Conservation (phyloP, 2,888 invertebrate species). For the Cephus nigrinus region DNA sequence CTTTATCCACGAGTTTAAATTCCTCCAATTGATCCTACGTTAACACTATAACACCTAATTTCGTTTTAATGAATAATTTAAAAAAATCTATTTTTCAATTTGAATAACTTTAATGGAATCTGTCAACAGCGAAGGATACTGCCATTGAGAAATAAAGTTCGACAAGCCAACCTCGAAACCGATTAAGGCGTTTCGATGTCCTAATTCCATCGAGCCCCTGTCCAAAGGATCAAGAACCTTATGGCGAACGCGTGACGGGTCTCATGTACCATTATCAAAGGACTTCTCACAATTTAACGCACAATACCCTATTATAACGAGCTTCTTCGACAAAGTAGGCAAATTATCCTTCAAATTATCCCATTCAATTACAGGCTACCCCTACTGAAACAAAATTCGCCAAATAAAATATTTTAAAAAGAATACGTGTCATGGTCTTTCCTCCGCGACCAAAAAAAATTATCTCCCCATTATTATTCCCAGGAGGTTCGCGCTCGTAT, state of each 20-base stretch:
- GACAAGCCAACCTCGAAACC: background rate
- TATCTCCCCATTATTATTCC: background rate
- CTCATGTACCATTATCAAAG: background rate
- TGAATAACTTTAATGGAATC: background rate
- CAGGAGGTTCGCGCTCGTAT: background rate
- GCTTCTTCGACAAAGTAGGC: background rate
- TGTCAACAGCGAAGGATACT: background rate
- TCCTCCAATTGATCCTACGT: background rate
- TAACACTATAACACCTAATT: background rate
- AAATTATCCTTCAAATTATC: background rate
- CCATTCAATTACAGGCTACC: background rate
- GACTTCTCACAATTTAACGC: background rate
- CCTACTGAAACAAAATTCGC: background rate
- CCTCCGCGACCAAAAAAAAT: background rate
- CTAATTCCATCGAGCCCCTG: background rate
- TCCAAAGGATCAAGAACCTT: background rate
- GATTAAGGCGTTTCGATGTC: background rate
- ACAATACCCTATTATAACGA: background rate
- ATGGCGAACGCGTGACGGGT: background rate
- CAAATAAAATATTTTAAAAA: background rate
- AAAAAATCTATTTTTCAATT: background rate
- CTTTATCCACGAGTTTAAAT: background rate
- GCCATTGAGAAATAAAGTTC: background rate
- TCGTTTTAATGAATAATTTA: background rate
- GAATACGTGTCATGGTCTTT: background rate